phyloP scores from a whole-genome alignment of 2,888 invertebrate genomes.

The Eulithis testata region DNA sequence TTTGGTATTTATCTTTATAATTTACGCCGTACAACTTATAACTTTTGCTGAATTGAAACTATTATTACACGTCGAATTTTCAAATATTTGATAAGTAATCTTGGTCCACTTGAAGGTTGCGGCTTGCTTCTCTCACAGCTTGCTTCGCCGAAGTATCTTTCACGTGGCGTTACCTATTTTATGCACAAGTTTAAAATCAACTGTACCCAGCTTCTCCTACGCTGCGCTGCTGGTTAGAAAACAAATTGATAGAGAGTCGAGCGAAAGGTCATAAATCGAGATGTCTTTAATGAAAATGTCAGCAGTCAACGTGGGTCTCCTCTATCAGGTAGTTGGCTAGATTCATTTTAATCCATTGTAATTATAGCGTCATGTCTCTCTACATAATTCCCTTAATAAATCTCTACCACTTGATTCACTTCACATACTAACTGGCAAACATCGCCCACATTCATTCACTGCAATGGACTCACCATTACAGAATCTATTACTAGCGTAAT shows the following conservation, averaged over 20 bases:
- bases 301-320: neutral
- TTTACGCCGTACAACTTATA: no score
- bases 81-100: no score
- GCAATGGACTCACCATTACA: slow-evolving; percentile 18
- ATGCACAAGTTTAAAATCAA: slow-evolving; percentile 12
- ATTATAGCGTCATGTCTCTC: slow-evolving; percentile 8
- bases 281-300: slow-evolving; percentile 18
- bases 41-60: no score
- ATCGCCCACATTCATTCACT: slow-evolving; percentile 36
- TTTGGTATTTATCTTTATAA: no score
- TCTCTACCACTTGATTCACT: slow-evolving; percentile 32
- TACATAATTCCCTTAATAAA: slow-evolving; percentile 12
- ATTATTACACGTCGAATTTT: no score
- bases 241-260: slow-evolving; percentile 14
- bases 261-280: slow-evolving; percentile 13
- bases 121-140: no score
- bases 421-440: slow-evolving; percentile 26
- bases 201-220: neutral
- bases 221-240: slow-evolving; percentile 2
- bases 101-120: no score
- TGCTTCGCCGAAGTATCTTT: no score
- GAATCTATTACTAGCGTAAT: slow-evolving; percentile 17
- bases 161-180: no score
- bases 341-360: no score
- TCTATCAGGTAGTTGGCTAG: neutral